Evolutionary conservation across 2,797 vertebrate species (phyloP).

Genomic region (Macropus fuliginosus): DNA sequence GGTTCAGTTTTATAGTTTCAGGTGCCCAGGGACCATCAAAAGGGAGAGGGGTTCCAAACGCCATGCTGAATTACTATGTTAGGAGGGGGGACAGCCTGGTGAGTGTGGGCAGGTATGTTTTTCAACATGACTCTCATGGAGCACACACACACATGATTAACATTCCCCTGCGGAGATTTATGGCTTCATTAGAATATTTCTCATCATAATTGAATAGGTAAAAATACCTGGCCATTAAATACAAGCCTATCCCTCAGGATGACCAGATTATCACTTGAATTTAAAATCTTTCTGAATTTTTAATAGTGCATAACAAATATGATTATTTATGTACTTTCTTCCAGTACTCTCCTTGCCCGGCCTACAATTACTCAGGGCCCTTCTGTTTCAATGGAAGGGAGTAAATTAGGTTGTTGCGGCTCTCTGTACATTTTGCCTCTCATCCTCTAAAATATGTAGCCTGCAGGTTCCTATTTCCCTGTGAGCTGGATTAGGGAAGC

Average conservation of each 20-base stretch:
- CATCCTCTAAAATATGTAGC: slow-evolving; percentile 31
- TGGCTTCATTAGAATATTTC: slow-evolving; percentile 84
- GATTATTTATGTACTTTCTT: slow-evolving; percentile 82
- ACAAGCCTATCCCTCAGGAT: slow-evolving; percentile 83
- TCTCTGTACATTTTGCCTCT: slow-evolving; percentile 23
- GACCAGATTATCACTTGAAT: slow-evolving; percentile 85
- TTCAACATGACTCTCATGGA: slow-evolving; percentile 69
- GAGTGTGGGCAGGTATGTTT: slow-evolving; percentile 79
- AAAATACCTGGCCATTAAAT: slow-evolving; percentile 85
- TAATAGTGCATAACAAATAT: slow-evolving; percentile 83
- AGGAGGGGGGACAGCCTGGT: slow-evolving; percentile 73
- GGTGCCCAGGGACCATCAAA: slow-evolving; percentile 71
- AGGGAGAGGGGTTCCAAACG: slow-evolving; percentile 61
- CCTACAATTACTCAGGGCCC: slow-evolving; percentile 56
- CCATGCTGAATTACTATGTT: slow-evolving; percentile 62
- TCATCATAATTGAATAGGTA: slow-evolving; percentile 85
- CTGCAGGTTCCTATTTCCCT: slow-evolving; percentile 43
- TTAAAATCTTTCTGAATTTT: slow-evolving; percentile 85
- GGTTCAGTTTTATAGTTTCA: slow-evolving; percentile 66
- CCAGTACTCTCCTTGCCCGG: slow-evolving; percentile 57
- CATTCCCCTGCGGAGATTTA: slow-evolving; percentile 81
- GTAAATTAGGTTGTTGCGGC: slow-evolving; percentile 22
- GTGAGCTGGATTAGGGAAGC: slow-evolving; percentile 17
- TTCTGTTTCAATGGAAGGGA: slow-evolving; percentile 61
- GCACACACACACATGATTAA: slow-evolving; percentile 80